phyloP scores from a whole-genome alignment of 2,113 vertebrate genomes.

The Telmatochromis brichardi region DNA sequence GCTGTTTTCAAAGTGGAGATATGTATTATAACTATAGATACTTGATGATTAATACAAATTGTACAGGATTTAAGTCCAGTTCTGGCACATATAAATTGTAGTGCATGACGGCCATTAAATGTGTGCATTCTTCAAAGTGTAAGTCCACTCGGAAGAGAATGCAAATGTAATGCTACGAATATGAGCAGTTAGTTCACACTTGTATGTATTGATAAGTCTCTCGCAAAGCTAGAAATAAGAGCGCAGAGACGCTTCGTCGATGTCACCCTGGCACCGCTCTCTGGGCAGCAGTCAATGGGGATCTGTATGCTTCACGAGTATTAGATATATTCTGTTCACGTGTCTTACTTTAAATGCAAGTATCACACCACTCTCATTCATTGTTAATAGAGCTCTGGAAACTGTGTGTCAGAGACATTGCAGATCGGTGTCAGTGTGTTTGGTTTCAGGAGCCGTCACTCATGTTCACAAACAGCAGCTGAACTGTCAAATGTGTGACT shows the following conservation, averaged over 20 bases:
- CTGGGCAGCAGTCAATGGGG: background rate
- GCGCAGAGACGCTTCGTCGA: background rate
- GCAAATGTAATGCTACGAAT: constrained; percentile 36
- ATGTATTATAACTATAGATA: constrained; percentile 73
- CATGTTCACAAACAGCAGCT: background rate
- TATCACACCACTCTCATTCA: background rate
- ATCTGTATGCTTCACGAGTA: background rate
- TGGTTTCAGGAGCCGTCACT: background rate
- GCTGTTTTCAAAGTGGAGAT: constrained; percentile 61
- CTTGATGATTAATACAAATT: constrained; percentile 74
- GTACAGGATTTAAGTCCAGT: constrained; percentile 74
- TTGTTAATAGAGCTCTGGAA: constrained; percentile 8
- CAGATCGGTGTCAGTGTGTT: background rate
- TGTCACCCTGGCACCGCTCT: background rate
- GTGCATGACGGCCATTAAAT: constrained; percentile 52
- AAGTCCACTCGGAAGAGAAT: constrained; percentile 41
- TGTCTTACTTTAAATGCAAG: background rate
- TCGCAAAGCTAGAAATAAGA: constrained; percentile 24
- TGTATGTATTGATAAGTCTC: constrained; percentile 20
- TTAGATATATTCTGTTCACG: background rate
- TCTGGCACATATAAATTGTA: constrained; percentile 71
- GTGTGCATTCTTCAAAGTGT: constrained; percentile 43
- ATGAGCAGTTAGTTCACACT: constrained; percentile 20
- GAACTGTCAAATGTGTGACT: background rate
- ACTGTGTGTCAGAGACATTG: background rate